A percentile compares a stretch with the other conserved stretches of the same genome.
These are phyloP conservation scores for Drosophila carrolli DNA, from an alignment of 1,140 invertebrate genomes.

Conservation along the genomic window DNA sequence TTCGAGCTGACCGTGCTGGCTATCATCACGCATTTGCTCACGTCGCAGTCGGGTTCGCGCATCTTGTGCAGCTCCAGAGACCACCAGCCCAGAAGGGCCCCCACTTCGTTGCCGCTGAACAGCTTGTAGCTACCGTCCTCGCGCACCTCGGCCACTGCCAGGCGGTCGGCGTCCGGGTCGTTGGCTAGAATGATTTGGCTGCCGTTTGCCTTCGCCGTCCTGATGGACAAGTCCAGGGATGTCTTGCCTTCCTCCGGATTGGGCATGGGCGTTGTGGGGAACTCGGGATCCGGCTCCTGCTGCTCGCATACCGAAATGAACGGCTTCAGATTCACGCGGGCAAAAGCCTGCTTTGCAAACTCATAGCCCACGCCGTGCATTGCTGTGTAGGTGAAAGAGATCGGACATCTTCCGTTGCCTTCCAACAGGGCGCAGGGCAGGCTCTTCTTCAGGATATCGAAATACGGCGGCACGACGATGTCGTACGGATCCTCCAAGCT, in stretches of 20 bases:
- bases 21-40: constrained; percentile 91
- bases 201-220: constrained; percentile 90
- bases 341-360: constrained; percentile 92
- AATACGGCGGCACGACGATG: constrained; percentile 47
- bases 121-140: constrained; percentile 91
- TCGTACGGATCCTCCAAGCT: constrained; percentile 54
- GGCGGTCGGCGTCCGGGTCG: constrained; percentile 99
- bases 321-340: constrained; percentile 90
- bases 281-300: constrained; percentile 96
- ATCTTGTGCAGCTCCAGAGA: constrained; percentile 87
- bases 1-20: constrained; percentile 99
- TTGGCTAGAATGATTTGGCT: constrained; percentile 96
- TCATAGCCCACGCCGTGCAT: constrained; percentile 98
- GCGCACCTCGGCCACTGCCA: constrained; percentile 95
- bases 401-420: constrained; percentile 55
- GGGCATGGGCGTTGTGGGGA: constrained; percentile 96
- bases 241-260: constrained; percentile 99
- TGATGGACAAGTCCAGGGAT: constrained; percentile 93
- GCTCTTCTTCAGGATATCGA: constrained; percentile 12
- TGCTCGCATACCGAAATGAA: constrained; percentile 93
- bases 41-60: constrained; percentile 84
- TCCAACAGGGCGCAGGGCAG: constrained; percentile 35
- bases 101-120: constrained; percentile 98
- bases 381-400: constrained; percentile 90
- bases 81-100: constrained; percentile 98